Base-by-base conservation (phyloP, 2,888 invertebrate species). In the Poecilus cupreus region DNA sequence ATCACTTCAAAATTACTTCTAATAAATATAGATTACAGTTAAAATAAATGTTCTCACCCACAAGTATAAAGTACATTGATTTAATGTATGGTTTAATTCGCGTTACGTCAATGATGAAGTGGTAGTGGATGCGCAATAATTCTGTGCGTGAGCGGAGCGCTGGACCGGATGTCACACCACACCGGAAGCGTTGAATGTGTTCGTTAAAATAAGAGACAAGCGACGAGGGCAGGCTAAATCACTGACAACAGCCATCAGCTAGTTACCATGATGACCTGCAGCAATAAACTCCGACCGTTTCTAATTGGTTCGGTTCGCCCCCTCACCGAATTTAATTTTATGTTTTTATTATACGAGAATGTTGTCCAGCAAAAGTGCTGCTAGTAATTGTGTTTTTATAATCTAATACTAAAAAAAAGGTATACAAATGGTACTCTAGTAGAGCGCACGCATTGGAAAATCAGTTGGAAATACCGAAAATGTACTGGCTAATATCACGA, bases 211-310 rank as follows among this genome's bases (percentile, higher is more conserved):
- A 60, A 60, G 51, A 51, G 18, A 18, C 51, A 51, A 10, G 37
- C 39, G 64, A 16, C 18, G 64, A 60, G 60, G 26, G 72, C 54
- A 77, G 54, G 77, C 57, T 60, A 37, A 77, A 57, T 77, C 77
- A 60, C 39, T 39, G 26, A 32, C 57, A 43, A 32, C 37, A 37
- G 22, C 60, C n/a, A 6, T 13, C 16, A 32, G 60, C 13, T 60
- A 77, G 32, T 51, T 37, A 39, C 20, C n/a, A 20, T 46, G 72
- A 72, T 46, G 72, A 46, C 72, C 72, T 72, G 72, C 22, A 26
- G 13, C 46, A 72, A 72, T 72, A 72, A 49, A n/a, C 39, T 32
- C 24, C 16, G 5, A 10, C 32, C 8, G 26, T 11, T 24, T 3
- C 13, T 26, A 26, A 16, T 60, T 26, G 32, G 11, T 13, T 60